Conservation (phyloP, 2,113 vertebrate species). For the Myxocyprinus asiaticus region DNA sequence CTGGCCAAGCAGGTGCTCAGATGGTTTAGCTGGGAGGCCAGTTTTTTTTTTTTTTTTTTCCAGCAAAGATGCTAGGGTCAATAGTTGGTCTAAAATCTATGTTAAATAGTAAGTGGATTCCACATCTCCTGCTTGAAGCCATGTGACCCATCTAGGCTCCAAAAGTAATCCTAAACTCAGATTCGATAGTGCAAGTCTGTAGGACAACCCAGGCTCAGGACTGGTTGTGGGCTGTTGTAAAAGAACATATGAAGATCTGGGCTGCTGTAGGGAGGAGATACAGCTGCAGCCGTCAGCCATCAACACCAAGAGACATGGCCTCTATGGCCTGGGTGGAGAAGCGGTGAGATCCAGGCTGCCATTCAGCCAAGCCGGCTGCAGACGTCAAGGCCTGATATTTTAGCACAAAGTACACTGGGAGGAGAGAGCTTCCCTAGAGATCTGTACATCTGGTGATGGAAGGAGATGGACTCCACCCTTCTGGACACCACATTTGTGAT, state of each 20-base stretch:
- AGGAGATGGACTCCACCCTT: slow-evolving; percentile 39
- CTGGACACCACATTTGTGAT: slow-evolving; percentile 35
- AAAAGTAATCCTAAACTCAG: too few relatives aligned
- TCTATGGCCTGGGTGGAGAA: slow-evolving; percentile 70
- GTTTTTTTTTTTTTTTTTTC: too few relatives aligned
- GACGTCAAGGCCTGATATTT: slow-evolving; percentile 42
- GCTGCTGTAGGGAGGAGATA: slow-evolving; percentile 47
- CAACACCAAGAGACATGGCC: slow-evolving; percentile 66
- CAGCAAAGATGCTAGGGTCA: too few relatives aligned
- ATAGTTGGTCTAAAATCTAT: too few relatives aligned
- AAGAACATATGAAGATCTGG: slow-evolving; percentile 61
- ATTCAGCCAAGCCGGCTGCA: slow-evolving; percentile 37
- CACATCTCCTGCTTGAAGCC: too few relatives aligned
- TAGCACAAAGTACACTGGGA: slow-evolving; percentile 31
- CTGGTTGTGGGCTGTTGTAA: slow-evolving; percentile 37
- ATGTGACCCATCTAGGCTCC: too few relatives aligned
- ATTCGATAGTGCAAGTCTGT: background rate
- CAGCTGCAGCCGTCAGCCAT: slow-evolving; percentile 14
- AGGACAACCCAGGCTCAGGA: slow-evolving; percentile 9
- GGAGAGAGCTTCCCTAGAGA: slow-evolving; percentile 42
- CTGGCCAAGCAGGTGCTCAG: too few relatives aligned
- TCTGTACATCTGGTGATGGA: slow-evolving; percentile 47
- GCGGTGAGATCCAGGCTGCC: slow-evolving; percentile 48
- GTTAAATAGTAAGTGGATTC: too few relatives aligned
- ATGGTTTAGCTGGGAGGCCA: too few relatives aligned